A percentile compares a stretch with the other conserved stretches of the same genome.
Conservation (phyloP, 2,888 invertebrate genomes). For the Zhuqinia jingwanae region DNA sequence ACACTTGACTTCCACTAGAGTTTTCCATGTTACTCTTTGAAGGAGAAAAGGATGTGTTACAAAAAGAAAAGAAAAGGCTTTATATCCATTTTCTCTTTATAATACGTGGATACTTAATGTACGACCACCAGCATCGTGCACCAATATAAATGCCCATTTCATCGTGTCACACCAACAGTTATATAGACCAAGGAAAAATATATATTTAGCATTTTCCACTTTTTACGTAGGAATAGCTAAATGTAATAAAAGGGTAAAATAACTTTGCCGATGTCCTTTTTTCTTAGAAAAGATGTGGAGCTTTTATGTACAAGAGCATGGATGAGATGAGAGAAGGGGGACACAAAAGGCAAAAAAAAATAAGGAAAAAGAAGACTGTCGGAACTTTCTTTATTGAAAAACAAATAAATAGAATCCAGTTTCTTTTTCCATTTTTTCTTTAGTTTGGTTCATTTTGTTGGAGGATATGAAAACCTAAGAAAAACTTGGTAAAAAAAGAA, state of each 20-base stretch:
- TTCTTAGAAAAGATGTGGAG: not conserved
- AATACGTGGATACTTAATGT: not conserved
- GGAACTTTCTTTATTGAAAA: slow-evolving; percentile 65
- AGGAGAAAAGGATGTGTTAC: slow-evolving; percentile 19
- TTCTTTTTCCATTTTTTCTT: slow-evolving; percentile 25
- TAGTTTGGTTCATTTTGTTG: not conserved
- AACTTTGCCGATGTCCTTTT: slow-evolving; percentile 37
- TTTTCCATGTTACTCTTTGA: slow-evolving; percentile 42
- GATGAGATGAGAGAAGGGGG: not conserved
- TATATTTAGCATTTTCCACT: not conserved
- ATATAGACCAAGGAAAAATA: not conserved
- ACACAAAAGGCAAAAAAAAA: slow-evolving; percentile 1
- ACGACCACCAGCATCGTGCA: not conserved
- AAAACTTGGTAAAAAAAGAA: too few species aligned
- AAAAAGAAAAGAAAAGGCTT: not conserved
- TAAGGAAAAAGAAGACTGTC: not conserved
- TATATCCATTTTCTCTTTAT: not conserved
- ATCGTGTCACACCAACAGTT: not conserved
- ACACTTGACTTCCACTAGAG: slow-evolving; percentile 58
- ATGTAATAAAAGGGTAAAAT: slow-evolving; percentile 18
- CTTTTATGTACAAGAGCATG: slow-evolving; percentile 1
- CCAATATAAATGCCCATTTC: not conserved
- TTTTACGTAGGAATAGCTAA: not conserved
- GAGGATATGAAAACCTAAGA: slow-evolving; percentile 6
- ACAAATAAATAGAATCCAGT: slow-evolving; percentile 47